Evolutionary conservation across 53 echinoderm and acorn worm species (phyloP).

Genomic region (Luidia sarsii): DNA sequence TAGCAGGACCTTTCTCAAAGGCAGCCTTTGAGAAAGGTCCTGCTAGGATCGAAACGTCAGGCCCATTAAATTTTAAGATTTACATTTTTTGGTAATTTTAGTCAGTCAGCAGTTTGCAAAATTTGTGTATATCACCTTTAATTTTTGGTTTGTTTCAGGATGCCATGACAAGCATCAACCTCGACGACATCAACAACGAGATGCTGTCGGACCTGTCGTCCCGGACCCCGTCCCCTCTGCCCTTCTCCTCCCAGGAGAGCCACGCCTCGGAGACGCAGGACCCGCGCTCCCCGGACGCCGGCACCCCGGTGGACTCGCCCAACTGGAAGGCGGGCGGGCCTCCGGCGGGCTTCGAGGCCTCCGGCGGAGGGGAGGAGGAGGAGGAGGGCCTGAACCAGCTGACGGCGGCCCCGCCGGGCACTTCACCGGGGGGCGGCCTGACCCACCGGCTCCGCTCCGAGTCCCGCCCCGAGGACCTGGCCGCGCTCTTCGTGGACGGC

Average conservation of each 20-base stretch:
- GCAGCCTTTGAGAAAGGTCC: too few relatives aligned
- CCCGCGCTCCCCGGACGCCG: conserved; percentile 33
- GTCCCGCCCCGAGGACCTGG: conserved; percentile 32
- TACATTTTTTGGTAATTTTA: too few relatives aligned
- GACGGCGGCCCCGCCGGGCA: not conserved
- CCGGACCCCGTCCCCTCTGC: conserved; percentile 54
- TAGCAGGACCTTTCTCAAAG: too few relatives aligned
- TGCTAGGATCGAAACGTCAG: too few relatives aligned
- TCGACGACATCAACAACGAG: conserved; percentile 66
- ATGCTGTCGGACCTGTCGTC: conserved; percentile 68
- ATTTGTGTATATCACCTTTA: too few relatives aligned
- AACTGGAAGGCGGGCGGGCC: conserved; percentile 30
- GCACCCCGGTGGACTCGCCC: conserved; percentile 54
- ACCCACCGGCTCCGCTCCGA: conserved; percentile 24
- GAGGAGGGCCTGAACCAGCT: conserved; percentile 43
- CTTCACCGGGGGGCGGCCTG: not conserved
- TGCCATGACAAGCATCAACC: conserved; percentile 67
- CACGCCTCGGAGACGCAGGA: conserved; percentile 35
- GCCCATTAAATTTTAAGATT: too few relatives aligned
- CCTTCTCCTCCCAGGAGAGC: conserved; percentile 43
- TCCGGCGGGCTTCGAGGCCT: not conserved
- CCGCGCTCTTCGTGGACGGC: not conserved
- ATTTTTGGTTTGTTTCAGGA: conserved; percentile 46
- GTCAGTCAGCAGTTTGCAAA: too few relatives aligned
- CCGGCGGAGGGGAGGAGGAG: too few relatives aligned